Evolutionary conservation across 2,797 vertebrate species (phyloP), one percentile per base, ranked within the genome.

Genomic region (Fratercula arctica): DNA sequence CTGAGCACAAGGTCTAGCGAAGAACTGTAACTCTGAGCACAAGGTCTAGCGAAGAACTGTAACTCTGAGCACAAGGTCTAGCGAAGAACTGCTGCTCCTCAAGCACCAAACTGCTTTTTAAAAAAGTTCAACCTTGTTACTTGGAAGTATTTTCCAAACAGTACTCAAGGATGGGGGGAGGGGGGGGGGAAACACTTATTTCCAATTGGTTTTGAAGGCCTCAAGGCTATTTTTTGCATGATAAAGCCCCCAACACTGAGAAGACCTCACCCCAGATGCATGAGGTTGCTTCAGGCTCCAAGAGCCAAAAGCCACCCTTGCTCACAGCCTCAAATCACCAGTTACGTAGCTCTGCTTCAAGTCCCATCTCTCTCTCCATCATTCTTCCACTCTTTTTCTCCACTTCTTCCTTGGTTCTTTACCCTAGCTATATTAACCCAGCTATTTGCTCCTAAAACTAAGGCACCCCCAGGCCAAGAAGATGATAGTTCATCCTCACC

Each of bases 391-490:
- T 51, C 13, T 29, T 69, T 56, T 69, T 64, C 37, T 35, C 56
- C 37, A 31, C 39, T 74, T 48, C 39, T 74, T 41, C 25, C 57
- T 33, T 28, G 14, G 19, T 74, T 67, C 61, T 56, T 79, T 48
- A 46, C 13, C 45, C 24, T 9, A 21, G 5, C 6, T 4, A 5
- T 59, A 26, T 29, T 50, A 59, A 45, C 9, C n/a, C 39, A 48
- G 29, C 20, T n/a, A 31, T 18, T 7, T 45, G 12, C 11, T 86
- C 33, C 56, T 37, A 24, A 57, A 64, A 63, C 7, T 6, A 10
- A 0, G 0, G 37, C 28, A 45, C 10, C 2, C 16, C 9, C 12
- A 61, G 28, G 4, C 54, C 7, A 10, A 39, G 35, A 13, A 21
- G 37, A 31, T 21, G 11, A 31, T 2, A 48, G 43, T 31, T 59